Conservation (phyloP, 2,797 vertebrate species). For the Galagoides demidoff region DNA sequence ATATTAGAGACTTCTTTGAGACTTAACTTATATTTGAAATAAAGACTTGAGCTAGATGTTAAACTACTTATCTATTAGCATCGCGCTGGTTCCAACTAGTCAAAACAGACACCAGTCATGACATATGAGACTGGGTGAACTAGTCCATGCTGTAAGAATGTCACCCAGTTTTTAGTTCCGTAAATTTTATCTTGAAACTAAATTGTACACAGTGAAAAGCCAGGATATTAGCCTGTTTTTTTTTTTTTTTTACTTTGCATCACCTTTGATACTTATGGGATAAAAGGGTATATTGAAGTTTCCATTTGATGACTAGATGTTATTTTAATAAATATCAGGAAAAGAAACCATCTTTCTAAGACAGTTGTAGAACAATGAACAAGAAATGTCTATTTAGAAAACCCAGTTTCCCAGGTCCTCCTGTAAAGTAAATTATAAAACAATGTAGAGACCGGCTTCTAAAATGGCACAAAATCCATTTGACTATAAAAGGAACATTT, state of each 20-base stretch:
- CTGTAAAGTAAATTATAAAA: constrained; percentile 47
- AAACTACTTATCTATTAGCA: neutral
- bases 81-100: neutral
- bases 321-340: constrained; percentile 47
- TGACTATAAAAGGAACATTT: constrained; percentile 51
- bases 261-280: neutral
- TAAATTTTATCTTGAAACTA: neutral
- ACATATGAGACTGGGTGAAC: neutral
- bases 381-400: constrained; percentile 30
- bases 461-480: constrained; percentile 52
- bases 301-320: neutral
- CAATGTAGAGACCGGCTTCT: neutral
- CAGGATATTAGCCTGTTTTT: neutral
- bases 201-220: neutral
- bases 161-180: neutral
- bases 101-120: neutral
- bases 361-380: constrained; percentile 37
- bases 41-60: neutral
- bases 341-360: constrained; percentile 35
- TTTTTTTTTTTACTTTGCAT: neutral
- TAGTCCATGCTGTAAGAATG: neutral
- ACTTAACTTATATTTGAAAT: constrained; percentile 40
- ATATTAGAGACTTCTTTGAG: constrained; percentile 29
- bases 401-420: neutral
- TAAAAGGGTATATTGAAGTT: neutral